Conservation (phyloP, 1,140 invertebrate species). For the Pinna nobilis region DNA sequence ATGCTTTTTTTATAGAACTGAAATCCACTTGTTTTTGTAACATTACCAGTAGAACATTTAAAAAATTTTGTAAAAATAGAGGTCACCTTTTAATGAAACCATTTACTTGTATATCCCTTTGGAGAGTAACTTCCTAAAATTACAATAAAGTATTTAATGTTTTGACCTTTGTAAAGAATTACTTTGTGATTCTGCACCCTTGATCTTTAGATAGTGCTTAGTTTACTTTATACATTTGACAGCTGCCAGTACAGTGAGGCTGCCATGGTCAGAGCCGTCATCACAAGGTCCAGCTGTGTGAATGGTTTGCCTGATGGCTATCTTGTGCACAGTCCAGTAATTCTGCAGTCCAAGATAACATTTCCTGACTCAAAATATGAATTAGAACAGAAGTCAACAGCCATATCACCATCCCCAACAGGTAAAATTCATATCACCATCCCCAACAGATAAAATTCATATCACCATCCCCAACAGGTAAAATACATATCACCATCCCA, state of each 20-base stretch:
- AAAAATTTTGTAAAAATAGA: background rate
- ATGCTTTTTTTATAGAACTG: background rate
- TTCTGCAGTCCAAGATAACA: constrained; percentile 64
- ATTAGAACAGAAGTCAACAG: constrained; percentile 13
- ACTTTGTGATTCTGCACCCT: no score
- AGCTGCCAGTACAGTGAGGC: constrained; percentile 80
- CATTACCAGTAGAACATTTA: background rate
- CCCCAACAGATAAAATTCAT: no score
- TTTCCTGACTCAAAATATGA: constrained; percentile 66
- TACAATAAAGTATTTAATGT: no score
- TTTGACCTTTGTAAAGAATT: no score
- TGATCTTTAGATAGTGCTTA: background rate
- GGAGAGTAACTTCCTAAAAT: no score
- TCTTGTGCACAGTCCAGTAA: constrained; percentile 54
- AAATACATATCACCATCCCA: no score
- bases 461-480: no score
- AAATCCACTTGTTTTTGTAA: background rate
- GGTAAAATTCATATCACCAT: no score
- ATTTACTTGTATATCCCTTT: no score
- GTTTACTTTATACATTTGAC: constrained; percentile 22
- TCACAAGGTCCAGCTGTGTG: constrained; percentile 47
- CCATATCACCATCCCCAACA: no score
- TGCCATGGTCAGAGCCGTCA: constrained; percentile 81
- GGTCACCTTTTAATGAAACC: no score
- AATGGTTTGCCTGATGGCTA: constrained; percentile 44